These are phyloP conservation scores for Xylota sylvarum DNA, from an alignment of 2,888 invertebrate genomes.

Conservation along the genomic window DNA sequence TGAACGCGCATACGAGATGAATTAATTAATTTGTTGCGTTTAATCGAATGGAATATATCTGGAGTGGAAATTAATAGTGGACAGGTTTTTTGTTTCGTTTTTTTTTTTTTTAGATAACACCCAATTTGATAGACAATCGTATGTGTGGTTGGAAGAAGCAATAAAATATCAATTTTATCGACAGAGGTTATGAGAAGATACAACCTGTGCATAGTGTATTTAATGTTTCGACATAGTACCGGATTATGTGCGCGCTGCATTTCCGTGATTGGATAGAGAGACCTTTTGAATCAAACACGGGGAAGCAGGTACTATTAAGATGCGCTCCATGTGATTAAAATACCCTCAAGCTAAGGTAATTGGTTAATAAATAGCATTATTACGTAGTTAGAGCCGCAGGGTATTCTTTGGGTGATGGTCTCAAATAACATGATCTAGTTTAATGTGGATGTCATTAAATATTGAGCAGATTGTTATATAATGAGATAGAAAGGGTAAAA, in stretches of 20 bases:
- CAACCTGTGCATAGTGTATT: neutral
- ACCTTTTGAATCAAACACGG: neutral
- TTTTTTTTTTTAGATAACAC: slow-evolving; percentile 1
- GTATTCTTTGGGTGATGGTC: neutral
- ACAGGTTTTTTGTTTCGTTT: no score
- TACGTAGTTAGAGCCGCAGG: neutral
- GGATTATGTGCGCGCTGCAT: slow-evolving; percentile 1
- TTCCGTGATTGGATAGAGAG: slow-evolving; percentile 11
- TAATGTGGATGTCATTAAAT: neutral
- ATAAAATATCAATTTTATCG: slow-evolving; percentile 44
- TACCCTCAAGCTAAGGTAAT: slow-evolving; percentile 1
- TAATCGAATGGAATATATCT: slow-evolving; percentile 45
- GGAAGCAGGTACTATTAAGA: neutral
- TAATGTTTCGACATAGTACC: slow-evolving; percentile 21
- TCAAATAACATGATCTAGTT: neutral
- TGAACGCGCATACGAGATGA: slow-evolving; percentile 16
- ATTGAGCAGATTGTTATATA: neutral
- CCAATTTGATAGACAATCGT: slow-evolving; percentile 1
- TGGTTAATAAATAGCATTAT: slow-evolving; percentile 6
- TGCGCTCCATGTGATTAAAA: slow-evolving; percentile 20
- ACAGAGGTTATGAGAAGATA: slow-evolving; percentile 18
- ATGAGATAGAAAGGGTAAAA: neutral
- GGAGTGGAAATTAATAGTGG: slow-evolving; percentile 40
- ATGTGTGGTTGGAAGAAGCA: neutral
- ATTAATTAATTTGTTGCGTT: slow-evolving; percentile 50